Base-by-base conservation (phyloP, 2,797 vertebrate species). In the Tadarida brasiliensis region DNA sequence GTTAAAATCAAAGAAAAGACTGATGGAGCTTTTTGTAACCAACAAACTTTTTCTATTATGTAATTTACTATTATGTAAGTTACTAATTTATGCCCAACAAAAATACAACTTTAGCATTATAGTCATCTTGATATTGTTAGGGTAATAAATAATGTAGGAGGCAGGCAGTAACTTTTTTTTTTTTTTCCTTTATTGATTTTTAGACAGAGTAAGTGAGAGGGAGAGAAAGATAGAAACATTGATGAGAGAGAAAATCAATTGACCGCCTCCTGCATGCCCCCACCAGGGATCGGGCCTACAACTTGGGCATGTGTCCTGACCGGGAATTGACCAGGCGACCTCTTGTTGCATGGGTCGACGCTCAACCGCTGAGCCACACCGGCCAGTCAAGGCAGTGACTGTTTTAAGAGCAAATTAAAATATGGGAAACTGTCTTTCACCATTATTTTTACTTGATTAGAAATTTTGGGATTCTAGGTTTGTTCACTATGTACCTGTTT, bases 321-420 rank as follows among this genome's bases (percentile, higher is more conserved):
- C 49, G 49, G 49, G 49, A 51, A 51, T 51, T 14, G 49, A 51
- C 10, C 49, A 11, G 49, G 49, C 39, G 10, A 2, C 12, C 49
- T 51, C 49, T 14, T 51, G 49, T 4, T 44, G 3, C 39, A 44
- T 44, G 3, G 39, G 49, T 51, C 49, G 11, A 51, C 3, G 49
- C 49, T 51, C 49, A 51, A 11, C 49, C 10, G 12, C 12, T 51
- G 49, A 51, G 10, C 49, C 49, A 51, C 12, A 14, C 9, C 2
- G 49, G 49, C 49, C 2, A 19, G 11, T 6, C 49, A 11, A 33
- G 24, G 77, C 15, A 51, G 33, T 49, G 51, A 59, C 47, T 85
- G 11, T 86, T 92, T 70, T 68, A 87, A 77, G 51, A 94, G 51
- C 39, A 86, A 73, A 63, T 70, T 63, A 24, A 67, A 91, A 83